Evolutionary conservation across 2,113 vertebrate genomes (phyloP), one percentile per base, ranked within the genome.

Genomic region (Phalacrocorax brasilianus): DNA sequence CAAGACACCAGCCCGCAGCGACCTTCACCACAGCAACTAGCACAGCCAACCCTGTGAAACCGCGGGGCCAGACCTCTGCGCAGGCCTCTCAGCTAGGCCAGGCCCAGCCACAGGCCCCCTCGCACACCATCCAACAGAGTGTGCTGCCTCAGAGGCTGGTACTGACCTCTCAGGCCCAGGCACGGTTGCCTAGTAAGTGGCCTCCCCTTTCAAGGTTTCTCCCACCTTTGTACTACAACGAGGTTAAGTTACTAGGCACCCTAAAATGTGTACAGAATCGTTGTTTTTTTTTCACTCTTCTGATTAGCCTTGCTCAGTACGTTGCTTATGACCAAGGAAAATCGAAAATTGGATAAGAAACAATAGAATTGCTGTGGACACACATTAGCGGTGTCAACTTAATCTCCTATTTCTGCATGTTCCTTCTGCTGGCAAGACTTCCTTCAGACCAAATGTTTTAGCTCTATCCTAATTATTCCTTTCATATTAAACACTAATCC

Each of bases 131-230:
- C 94, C 99, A 99, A 97, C 99, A 98, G 98, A 99, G 98, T 96
- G 96, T 99, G 97, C 98, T 98, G 97, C 98, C 99, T 97, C 99
- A 99, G 98, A 99, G 99, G 98, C 99, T 99, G 98, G 98, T 99
- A 95, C 98, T 99, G 95, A 99, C 99, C 98, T 99, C 99, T 96
- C 99, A 99, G 99, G 99, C 99, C 98, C 99, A 99, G 99, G 99
- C 99, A 98, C 99, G 99, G 98, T 98, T 99, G 99, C 99, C 99
- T 98, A 99, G 99, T 99, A 99, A 99, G 99, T 99, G 99, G 98
- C 98, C 98, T 94, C 92, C 88, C 97, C 96, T 96, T 96, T 98
- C 97, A 92, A 91, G 95, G 95, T 97, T 97, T 97, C 96, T 97
- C 95, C 96, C 96, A 94, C 97, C 96, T 97, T 88, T 94, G 85